Conservation (phyloP, 1,140 invertebrate genomes). For the Aphelenchoides fujianensis region DNA sequence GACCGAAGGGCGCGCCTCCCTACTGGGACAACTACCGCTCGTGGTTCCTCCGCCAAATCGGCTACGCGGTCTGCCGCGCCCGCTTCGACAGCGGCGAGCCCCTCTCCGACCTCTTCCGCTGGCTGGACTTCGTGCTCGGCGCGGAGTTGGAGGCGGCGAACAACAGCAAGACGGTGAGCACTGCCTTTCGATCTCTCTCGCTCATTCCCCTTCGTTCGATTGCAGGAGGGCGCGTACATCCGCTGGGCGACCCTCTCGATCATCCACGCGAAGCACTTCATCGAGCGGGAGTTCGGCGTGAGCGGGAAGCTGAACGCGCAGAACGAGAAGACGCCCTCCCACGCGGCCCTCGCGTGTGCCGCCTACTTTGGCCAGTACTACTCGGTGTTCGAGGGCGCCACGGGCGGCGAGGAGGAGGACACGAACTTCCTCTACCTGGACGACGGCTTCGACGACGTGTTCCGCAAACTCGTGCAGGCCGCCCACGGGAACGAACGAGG, state of each 20-base stretch:
- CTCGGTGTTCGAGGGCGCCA: background rate
- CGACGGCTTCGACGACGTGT: constrained; percentile 13
- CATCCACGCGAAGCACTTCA: constrained; percentile 14
- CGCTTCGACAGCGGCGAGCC: constrained; percentile 2
- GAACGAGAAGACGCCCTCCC: constrained; percentile 10
- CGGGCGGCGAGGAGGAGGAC: background rate
- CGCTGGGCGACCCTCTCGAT: constrained; percentile 3
- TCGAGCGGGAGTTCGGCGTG: constrained; percentile 16
- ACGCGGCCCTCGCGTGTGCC: constrained; percentile 16
- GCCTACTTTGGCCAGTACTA: constrained; percentile 2
- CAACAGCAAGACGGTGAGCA: background rate
- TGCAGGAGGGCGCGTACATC: constrained; percentile 18
- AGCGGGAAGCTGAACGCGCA: background rate
- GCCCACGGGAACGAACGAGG: background rate
- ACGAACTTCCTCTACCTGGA: background rate
- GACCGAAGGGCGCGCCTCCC: background rate
- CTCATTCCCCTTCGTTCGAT: too few species aligned
- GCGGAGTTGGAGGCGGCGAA: constrained; percentile 20
- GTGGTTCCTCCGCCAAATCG: constrained; percentile 11
- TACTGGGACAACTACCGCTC: constrained; percentile 13
- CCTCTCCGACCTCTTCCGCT: background rate
- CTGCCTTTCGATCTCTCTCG: background rate
- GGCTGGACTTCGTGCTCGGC: constrained; percentile 18
- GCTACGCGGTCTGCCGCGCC: background rate
- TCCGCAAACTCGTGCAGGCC: background rate